phyloP scores from a whole-genome alignment of 2,113 vertebrate genomes.

The Pao palembangensis region DNA sequence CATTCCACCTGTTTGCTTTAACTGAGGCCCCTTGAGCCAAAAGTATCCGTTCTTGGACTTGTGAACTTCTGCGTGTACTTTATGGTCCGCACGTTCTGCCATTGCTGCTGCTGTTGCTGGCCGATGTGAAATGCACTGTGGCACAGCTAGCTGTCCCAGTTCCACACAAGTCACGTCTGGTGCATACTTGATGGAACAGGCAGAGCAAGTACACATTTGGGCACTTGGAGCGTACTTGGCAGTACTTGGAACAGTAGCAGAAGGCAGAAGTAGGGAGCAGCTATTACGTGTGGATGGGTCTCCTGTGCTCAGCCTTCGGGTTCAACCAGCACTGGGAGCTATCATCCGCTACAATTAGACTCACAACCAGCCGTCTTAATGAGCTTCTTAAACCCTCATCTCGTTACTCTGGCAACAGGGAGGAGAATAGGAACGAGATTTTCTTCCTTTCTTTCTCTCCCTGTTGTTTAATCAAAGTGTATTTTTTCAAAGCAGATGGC shows the following conservation, averaged over 20 bases:
- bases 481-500: constrained; percentile 38
- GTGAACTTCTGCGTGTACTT: no score
- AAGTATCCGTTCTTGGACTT: no score
- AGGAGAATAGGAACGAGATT: constrained; percentile 21
- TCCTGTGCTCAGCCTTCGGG: constrained; percentile 24
- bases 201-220: background rate
- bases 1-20: no score
- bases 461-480: constrained; percentile 31
- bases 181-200: background rate
- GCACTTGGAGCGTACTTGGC: no score
- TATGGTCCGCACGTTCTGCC: no score
- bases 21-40: no score
- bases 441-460: background rate
- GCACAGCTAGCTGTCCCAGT: constrained; percentile 8
- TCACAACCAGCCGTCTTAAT: constrained; percentile 44
- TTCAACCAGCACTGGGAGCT: constrained; percentile 40
- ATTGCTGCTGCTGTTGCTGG: no score
- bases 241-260: no score
- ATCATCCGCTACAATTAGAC: constrained; percentile 49
- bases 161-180: background rate
- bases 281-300: constrained; percentile 5
- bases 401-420: constrained; percentile 38
- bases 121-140: constrained; percentile 27
- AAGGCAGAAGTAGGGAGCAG: background rate
- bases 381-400: constrained; percentile 49